Base-by-base conservation (phyloP, 92 coral and sea anemone genomes). In the Palythoa grandis region DNA sequence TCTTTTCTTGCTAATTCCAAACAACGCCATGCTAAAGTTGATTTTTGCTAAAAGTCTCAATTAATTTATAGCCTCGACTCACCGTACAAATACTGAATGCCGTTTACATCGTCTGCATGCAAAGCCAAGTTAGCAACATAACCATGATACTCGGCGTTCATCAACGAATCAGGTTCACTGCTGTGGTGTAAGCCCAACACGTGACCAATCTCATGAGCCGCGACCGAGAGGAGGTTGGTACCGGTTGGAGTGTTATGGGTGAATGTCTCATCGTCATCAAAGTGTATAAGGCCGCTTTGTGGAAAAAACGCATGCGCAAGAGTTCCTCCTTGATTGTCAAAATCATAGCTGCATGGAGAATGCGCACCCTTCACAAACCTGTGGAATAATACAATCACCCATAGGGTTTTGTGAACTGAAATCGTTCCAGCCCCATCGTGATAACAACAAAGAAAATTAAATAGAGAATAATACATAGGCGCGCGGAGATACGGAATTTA, bases 151-250 rank as follows among this genome's bases (percentile, higher is more conserved):
- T 91, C 91, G 2, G 98, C 93, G 53, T 89, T 82, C 98, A 95
- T 93, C 52, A 93, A 70, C 10, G 96, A 87, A 4, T 79, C 83
- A 2, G 74, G 69, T 2, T 88, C 40, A 20, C 37, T 63, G 5
- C 94, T 87, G 69, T 96, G 98, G 58, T 72, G 83, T 11, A 96
- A 83, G 3, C 98, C 98, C 8, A 96, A 84, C 20, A 82, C 89
- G 72, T 91, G 98, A 38, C 98, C 96, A 70, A 95, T 92, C 86
- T 95, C 98, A 72, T 95, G 98, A 19, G 93, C 86, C 3, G 96
- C 95, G 12, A 91, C 92, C 83, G 93, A 87, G 47, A 89, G 39
- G n/a, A 93, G 85, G 79, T 91, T 93, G 74, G 89, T 91, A 6
- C 95, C 98, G 2, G 54, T 14, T 20, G 56, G 23, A 24, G 84